Evolutionary conservation across 2,113 vertebrate genomes (phyloP), one percentile per base, ranked within the genome.

Genomic region (Oplegnathus fasciatus): DNA sequence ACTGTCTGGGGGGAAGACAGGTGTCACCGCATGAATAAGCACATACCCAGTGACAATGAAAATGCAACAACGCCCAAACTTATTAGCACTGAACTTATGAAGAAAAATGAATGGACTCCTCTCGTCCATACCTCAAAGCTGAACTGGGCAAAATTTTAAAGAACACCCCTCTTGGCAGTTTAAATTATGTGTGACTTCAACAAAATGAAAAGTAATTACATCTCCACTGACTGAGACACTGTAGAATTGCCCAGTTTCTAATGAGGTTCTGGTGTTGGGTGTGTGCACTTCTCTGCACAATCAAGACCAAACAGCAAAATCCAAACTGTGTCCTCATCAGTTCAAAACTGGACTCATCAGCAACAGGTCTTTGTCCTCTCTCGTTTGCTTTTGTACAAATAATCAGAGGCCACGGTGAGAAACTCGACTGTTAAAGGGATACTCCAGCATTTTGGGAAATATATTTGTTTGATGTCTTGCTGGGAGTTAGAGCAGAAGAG

Each of bases 191-290:
- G 60, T 57, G 75, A 32, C 58, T 76, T 60, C 8, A 34, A 54
- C 42, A n/a, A 61, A 82, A 75, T 55, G 20, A 48, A 71, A 61
- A 57, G 54, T 44, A 61, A 72, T 80, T 67, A 40, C 67, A 37
- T 52, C 24, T 75, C 9, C 54, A 68, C 50, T 14, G 58, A 77
- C 62, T 50, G 52, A 77, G 46, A 77, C 67, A 9, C 55, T 42
- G 69, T 8, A 6, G 28, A 73, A 61, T 34, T 28, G 7, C 40
- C 24, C 57, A n/a, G 6, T 76, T 80, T 76, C 54, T 44, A 42
- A 86, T 64, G 28, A 89, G 61, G 54, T 48, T 24, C 28, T 50
- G 17, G n/a, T 42, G 52, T 48, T 46, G 48, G 75, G 0, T 15
- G 44, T 8, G 28, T 15, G 60, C 40, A 24, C 34, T 32, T 15